phyloP scores from a whole-genome alignment of 1,140 invertebrate genomes.

The Atta colombica region DNA sequence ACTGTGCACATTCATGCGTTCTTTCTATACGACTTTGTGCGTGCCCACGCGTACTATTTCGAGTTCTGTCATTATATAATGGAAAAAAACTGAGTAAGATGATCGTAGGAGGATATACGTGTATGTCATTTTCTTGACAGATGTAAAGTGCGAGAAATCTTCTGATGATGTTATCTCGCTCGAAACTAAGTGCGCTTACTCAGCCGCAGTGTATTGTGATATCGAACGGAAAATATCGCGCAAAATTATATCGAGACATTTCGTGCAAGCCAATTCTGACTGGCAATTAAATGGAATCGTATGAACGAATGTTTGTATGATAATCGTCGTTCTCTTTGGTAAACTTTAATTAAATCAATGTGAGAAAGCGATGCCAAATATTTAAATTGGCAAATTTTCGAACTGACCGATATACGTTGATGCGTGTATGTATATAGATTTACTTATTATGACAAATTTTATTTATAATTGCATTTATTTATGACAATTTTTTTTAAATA shows the following conservation, averaged over 20 bases:
- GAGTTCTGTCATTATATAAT: conserved; percentile 75
- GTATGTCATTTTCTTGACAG: conserved; percentile 21
- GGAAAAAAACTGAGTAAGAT: conserved; percentile 41
- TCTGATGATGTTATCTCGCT: background rate
- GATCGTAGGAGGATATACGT: conserved; percentile 26
- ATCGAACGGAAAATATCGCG: conserved; percentile 15
- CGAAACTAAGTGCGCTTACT: conserved; percentile 30
- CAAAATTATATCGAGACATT: background rate
- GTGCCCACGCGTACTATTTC: conserved; percentile 81
- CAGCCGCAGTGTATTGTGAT: background rate
- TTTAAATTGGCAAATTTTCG: background rate
- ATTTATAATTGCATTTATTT: conserved; percentile 1
- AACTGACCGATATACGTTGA: background rate
- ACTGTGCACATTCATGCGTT: background rate
- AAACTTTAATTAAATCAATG: conserved; percentile 21
- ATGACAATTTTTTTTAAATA: background rate
- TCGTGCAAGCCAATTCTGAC: background rate
- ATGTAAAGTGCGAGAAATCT: background rate
- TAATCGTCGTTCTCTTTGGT: background rate
- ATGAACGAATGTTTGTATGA: background rate
- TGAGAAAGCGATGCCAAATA: background rate
- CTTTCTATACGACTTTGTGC: conserved; percentile 54
- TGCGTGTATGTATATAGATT: background rate
- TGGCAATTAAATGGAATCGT: background rate
- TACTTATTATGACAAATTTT: background rate